phyloP scores from a whole-genome alignment of 2,888 invertebrate species.

The Keiferia lycopersicella region DNA sequence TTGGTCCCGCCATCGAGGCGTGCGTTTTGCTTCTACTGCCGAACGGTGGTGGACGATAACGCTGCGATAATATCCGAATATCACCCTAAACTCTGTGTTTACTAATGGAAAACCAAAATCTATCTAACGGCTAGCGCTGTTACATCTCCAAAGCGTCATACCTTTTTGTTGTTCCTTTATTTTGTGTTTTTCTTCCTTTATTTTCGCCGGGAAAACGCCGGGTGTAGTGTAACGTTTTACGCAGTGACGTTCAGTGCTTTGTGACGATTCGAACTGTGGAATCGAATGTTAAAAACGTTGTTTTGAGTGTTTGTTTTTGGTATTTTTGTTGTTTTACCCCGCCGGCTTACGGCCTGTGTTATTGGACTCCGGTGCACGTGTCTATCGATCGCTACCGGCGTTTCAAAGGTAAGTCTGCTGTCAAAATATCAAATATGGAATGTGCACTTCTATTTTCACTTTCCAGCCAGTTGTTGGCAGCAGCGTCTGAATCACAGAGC shows the following conservation, averaged over 20 bases:
- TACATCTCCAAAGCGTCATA: constrained; percentile 33
- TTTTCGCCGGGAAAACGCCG: constrained; percentile 73
- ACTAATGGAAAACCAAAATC: constrained; percentile 37
- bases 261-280: constrained; percentile 49
- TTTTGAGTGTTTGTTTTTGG: constrained; percentile 48
- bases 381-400: constrained; percentile 57
- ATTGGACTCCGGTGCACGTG: constrained; percentile 57
- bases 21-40: constrained; percentile 50
- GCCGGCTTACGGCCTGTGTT: constrained; percentile 44
- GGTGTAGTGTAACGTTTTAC: constrained; percentile 47
- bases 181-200: constrained; percentile 49
- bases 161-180: constrained; percentile 42
- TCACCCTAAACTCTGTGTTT: constrained; percentile 48
- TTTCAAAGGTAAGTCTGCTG: constrained; percentile 50
- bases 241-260: constrained; percentile 53
- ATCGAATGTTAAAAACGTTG: constrained; percentile 34
- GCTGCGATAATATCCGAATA: constrained; percentile 45
- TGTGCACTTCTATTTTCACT: not conserved
- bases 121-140: constrained; percentile 35
- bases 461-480: not conserved
- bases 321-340: constrained; percentile 47
- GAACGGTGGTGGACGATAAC: constrained; percentile 50
- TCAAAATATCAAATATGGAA: constrained; percentile 26
- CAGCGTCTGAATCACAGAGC: too few relatives aligned
- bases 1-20: constrained; percentile 61